phyloP scores from a whole-genome alignment of 23 tunicate species.

The Pegea sp. region DNA sequence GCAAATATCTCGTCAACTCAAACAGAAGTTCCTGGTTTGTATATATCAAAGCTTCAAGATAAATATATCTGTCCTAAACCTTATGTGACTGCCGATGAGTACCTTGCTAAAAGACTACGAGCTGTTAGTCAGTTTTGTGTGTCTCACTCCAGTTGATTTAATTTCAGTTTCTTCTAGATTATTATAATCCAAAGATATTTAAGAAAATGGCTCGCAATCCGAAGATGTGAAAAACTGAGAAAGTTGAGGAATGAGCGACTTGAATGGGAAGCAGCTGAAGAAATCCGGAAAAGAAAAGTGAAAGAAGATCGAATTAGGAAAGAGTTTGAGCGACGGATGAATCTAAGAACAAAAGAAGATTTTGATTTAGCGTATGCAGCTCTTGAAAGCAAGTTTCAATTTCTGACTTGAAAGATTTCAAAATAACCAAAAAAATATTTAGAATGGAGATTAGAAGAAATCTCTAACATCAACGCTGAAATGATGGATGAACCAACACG shows the following conservation, averaged over 20 bases:
- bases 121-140: slow-evolving; percentile 22
- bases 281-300: slow-evolving; percentile 27
- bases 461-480: slow-evolving; percentile 50
- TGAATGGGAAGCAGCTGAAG: slow-evolving; percentile 45
- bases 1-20: slow-evolving; percentile 76
- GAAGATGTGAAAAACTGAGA: slow-evolving; percentile 29
- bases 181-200: slow-evolving; percentile 71
- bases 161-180: slow-evolving; percentile 14
- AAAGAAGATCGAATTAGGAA: slow-evolving; percentile 44
- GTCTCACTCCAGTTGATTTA: too few relatives aligned
- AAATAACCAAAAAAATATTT: not conserved
- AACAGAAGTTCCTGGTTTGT: slow-evolving; percentile 43
- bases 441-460: slow-evolving; percentile 93
- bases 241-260: slow-evolving; percentile 25
- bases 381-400: slow-evolving; percentile 31
- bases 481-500: slow-evolving; percentile 43
- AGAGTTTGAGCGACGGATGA: slow-evolving; percentile 51
- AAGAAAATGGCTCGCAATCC: slow-evolving; percentile 66
- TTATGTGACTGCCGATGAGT: slow-evolving; percentile 29
- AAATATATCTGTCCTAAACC: slow-evolving; percentile 26
- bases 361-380: slow-evolving; percentile 78
- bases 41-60: slow-evolving; percentile 47
- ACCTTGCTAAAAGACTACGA: slow-evolving; percentile 18
- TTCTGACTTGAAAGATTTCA: not conserved
- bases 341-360: slow-evolving; percentile 68